Conservation (phyloP, 2,113 vertebrate species). For the Centropristis striata region DNA sequence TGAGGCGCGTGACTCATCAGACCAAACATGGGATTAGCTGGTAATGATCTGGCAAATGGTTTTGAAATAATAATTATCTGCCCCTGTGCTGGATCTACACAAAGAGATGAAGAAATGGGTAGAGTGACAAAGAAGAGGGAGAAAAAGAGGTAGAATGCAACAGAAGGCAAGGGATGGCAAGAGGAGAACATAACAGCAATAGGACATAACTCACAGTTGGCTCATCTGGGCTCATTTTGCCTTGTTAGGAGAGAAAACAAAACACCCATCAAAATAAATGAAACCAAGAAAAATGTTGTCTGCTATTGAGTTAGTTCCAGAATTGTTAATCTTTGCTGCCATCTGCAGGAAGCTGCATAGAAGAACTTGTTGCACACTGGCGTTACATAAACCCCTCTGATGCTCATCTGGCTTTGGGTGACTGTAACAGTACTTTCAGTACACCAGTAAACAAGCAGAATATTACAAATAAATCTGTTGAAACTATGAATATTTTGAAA, state of each 20-base stretch:
- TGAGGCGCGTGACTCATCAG: constrained; percentile 86
- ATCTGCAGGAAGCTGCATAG: constrained; percentile 58
- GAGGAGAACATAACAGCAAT: neutral
- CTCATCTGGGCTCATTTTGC: neutral
- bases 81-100: constrained; percentile 62
- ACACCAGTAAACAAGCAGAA: neutral
- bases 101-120: neutral
- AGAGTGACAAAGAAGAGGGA: constrained; percentile 11
- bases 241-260: constrained; percentile 19
- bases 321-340: constrained; percentile 71
- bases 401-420: neutral
- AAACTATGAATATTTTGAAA: neutral
- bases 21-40: constrained; percentile 85
- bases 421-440: neutral
- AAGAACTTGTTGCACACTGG: neutral
- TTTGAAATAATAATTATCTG: constrained; percentile 87
- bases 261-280: constrained; percentile 10
- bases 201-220: neutral
- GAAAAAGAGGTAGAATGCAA: neutral
- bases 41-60: constrained; percentile 88
- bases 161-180: neutral
- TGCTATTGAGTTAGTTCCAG: neutral
- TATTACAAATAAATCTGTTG: neutral
- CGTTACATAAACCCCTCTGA: neutral
- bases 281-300: neutral